These are phyloP conservation scores for Apeltes quadracus DNA, from an alignment of 2,113 vertebrate species.

Conservation along the genomic window DNA sequence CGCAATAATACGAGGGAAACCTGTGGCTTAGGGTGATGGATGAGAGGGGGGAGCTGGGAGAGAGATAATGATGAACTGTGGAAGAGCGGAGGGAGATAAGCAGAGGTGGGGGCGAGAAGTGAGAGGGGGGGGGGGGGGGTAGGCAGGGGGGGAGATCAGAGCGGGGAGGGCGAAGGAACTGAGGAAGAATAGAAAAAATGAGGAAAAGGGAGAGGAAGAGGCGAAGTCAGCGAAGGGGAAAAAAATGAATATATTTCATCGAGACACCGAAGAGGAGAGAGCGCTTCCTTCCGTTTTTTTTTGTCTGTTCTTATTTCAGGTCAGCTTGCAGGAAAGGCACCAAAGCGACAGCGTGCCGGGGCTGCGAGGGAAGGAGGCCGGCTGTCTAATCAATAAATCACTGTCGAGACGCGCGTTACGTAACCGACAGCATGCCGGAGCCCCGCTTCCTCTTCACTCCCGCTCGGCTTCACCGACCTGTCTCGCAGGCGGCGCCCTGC, in stretches of 20 bases:
- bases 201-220: constrained; percentile 24
- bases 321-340: constrained; percentile 44
- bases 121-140: not conserved
- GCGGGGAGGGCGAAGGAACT: constrained; percentile 16
- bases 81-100: constrained; percentile 74
- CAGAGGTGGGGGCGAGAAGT: constrained; percentile 11
- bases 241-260: constrained; percentile 28
- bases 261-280: constrained; percentile 32
- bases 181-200: constrained; percentile 28
- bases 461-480: constrained; percentile 33
- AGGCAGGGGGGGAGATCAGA: constrained; percentile 17
- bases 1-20: constrained; percentile 79
- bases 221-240: constrained; percentile 32
- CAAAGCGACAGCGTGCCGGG: constrained; percentile 8
- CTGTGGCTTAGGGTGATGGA: constrained; percentile 79
- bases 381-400: constrained; percentile 54
- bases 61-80: constrained; percentile 79
- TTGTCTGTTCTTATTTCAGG: constrained; percentile 21
- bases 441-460: constrained; percentile 15
- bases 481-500: constrained; percentile 26
- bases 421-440: constrained; percentile 38
- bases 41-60: constrained; percentile 69
- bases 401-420: constrained; percentile 39
- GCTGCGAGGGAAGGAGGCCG: constrained; percentile 36
- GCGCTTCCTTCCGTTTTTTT: constrained; percentile 14